phyloP scores from a whole-genome alignment of 2,888 invertebrate species.

The Lycia hirtaria region DNA sequence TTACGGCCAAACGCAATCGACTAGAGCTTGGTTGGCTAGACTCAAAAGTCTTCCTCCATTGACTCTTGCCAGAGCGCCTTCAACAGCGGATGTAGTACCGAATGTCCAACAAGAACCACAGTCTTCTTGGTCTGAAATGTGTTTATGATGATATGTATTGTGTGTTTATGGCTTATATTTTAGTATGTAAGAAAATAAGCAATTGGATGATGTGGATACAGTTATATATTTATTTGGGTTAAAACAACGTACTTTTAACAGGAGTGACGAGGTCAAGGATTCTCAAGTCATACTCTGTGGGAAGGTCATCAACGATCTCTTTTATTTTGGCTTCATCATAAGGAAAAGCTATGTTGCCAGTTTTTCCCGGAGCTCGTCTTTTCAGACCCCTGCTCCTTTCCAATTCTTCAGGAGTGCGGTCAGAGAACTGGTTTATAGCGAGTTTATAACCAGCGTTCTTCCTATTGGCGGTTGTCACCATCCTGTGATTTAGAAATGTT shows the following conservation, averaged over 20 bases:
- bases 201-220: too few relatives aligned
- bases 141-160: background rate
- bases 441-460: conserved; percentile 63
- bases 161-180: too few relatives aligned
- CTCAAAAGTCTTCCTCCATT: conserved; percentile 65
- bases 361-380: conserved; percentile 50
- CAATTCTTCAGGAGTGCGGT: conserved; percentile 65
- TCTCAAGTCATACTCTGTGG: conserved; percentile 61
- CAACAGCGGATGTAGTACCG: conserved; percentile 63
- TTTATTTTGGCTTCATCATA: conserved; percentile 52
- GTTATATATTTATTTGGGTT: too few relatives aligned
- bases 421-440: conserved; percentile 65
- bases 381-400: conserved; percentile 53
- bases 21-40: conserved; percentile 68
- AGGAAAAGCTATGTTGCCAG: conserved; percentile 63
- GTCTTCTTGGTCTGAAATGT: conserved; percentile 58
- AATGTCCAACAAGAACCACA: conserved; percentile 73
- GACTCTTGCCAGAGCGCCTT: conserved; percentile 66
- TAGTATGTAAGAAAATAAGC: too few relatives aligned
- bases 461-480: conserved; percentile 46
- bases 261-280: conserved; percentile 59
- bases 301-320: conserved; percentile 48
- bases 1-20: conserved; percentile 74
- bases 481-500: conserved; percentile 1
- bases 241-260: conserved; percentile 67